Base-by-base conservation (phyloP, 2,797 vertebrate genomes). In the Acridotheres tristis region DNA sequence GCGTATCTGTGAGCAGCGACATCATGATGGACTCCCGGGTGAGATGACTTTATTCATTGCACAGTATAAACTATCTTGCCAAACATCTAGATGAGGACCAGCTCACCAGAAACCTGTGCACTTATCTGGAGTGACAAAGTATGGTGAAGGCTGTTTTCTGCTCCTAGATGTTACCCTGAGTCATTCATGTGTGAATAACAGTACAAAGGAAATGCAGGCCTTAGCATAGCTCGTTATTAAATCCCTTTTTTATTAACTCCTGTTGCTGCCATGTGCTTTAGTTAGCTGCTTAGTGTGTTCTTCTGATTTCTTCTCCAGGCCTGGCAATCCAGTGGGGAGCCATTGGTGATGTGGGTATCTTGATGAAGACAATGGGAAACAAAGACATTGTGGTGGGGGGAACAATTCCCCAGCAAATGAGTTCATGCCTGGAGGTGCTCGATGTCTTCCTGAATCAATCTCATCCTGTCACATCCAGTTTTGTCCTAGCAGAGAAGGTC, bases 271-370 rank as follows among this genome's bases (percentile, higher is more conserved):
- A 2, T 7, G 3, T 91, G 32, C 47, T 83, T 81, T 59, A 38
- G 53, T 63, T 81, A 73, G 34, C 62, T 82, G n/a, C 45, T 47
- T 40, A 79, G 10, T 63, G 26, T 57, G 19, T 65, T 51, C 1
- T 95, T 91, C 34, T 51, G 3, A 30, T 69, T 80, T 85, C 13
- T 40, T 50, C 42, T 48, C 2, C 69, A 98, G 99, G 98, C 34
- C 97, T 99, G 43, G 99, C 99, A 0, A 94, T 99, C 61, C 99
- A 99, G 30, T 99, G 99, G 99, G 99, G 99, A 3, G 99, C 99
- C 87, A 98, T 99, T 13, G 99, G 99, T 2, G 99, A 99, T 19
- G 99, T 99, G 59, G 99, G 99, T 21, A 93, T 99, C 32, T 96
- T 99, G 57, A 69, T 99, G 97, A 99, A 99, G 91, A 97, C 97